Evolutionary conservation across 64 coral and sea anemone species (phyloP).

Genomic region (Pachyseris speciosa): DNA sequence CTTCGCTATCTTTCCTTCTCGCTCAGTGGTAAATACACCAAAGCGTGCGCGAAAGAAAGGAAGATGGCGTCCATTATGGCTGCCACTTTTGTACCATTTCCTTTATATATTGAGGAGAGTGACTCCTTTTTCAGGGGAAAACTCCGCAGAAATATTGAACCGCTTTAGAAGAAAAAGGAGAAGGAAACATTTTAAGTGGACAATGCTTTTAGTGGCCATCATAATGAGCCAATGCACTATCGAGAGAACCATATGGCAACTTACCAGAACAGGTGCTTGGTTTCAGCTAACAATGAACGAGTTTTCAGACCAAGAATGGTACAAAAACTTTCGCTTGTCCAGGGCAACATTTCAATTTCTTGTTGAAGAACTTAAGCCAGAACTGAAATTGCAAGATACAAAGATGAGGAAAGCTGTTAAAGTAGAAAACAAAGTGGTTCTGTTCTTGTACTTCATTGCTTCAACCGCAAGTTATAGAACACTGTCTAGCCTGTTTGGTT

Average conservation of each 20-base stretch:
- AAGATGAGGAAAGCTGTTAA: slow-evolving; percentile 34
- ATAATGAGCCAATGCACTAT: slow-evolving; percentile 49
- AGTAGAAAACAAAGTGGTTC: slow-evolving; percentile 34
- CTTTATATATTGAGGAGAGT: slow-evolving; percentile 51
- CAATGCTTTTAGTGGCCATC: slow-evolving; percentile 41
- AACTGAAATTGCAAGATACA: slow-evolving; percentile 15
- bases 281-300: neutral
- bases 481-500: slow-evolving; percentile 34
- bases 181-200: slow-evolving; percentile 52
- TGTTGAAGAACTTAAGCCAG: slow-evolving; percentile 41
- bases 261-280: slow-evolving; percentile 33
- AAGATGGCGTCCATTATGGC: slow-evolving; percentile 40
- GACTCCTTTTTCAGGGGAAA: slow-evolving; percentile 55
- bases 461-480: slow-evolving; percentile 39
- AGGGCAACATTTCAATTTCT: slow-evolving; percentile 44
- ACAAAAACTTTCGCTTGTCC: slow-evolving; percentile 34
- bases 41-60: slow-evolving; percentile 37
- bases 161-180: slow-evolving; percentile 18
- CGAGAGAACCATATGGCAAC: slow-evolving; percentile 17
- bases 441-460: slow-evolving; percentile 65
- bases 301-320: slow-evolving; percentile 42
- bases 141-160: slow-evolving; percentile 44
- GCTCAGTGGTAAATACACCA: slow-evolving; percentile 52
- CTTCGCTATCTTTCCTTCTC: slow-evolving; percentile 54
- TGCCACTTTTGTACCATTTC: slow-evolving; percentile 51